These are phyloP conservation scores for Myrmophylax atrothorax DNA, from an alignment of 2,113 vertebrate species.

Conservation along the genomic window DNA sequence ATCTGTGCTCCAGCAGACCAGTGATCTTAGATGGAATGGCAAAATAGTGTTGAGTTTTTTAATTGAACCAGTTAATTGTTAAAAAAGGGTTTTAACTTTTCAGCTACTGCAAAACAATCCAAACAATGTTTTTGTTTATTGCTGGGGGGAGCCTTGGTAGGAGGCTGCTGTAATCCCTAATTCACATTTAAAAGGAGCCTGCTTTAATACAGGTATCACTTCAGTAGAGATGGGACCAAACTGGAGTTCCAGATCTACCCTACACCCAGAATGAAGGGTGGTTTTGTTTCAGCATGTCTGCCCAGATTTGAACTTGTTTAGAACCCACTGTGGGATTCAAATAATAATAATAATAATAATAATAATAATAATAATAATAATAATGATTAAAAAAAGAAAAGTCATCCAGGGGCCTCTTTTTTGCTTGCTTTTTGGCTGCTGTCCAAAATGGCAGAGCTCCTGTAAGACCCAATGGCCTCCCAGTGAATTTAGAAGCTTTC, in stretches of 20 bases:
- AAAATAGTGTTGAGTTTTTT: background rate
- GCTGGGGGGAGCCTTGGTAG: background rate
- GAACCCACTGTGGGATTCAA: background rate
- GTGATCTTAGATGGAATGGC: background rate
- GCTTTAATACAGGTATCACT: background rate
- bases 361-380: background rate
- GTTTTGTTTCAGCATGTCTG: slow-evolving; percentile 3
- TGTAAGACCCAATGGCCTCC: slow-evolving; percentile 8
- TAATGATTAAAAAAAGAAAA: background rate
- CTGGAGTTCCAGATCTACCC: background rate
- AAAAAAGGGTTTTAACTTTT: background rate
- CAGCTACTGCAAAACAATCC: background rate
- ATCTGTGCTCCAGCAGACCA: background rate
- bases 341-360: background rate
- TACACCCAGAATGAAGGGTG: background rate
- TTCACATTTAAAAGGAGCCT: background rate
- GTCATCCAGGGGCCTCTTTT: background rate
- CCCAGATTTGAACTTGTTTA: slow-evolving; percentile 14
- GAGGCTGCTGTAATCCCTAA: background rate
- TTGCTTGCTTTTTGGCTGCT: slow-evolving; percentile 1
- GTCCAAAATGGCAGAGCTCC: slow-evolving; percentile 13
- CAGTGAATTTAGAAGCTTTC: background rate
- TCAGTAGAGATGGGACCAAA: background rate
- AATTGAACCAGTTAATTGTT: background rate
- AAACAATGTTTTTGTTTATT: background rate